phyloP scores from a whole-genome alignment of 2,797 vertebrate genomes.

The Mormyrus hasselquistii region DNA sequence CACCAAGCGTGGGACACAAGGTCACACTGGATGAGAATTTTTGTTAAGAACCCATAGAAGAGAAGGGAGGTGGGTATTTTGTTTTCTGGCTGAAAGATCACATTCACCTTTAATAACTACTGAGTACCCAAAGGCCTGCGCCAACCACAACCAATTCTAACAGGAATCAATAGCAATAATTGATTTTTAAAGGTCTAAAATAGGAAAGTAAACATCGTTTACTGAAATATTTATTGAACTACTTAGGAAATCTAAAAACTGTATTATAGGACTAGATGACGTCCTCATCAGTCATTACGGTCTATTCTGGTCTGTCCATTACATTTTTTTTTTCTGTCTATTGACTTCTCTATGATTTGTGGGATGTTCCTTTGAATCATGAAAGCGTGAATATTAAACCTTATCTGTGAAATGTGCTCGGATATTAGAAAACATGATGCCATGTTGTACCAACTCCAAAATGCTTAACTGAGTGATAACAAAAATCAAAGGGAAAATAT shows the following conservation, averaged over 20 bases:
- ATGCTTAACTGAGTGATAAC: not conserved
- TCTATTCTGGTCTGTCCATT: not conserved
- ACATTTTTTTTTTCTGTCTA: not conserved
- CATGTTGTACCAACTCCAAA: not conserved
- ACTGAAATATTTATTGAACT: not conserved
- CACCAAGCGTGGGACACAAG: not conserved
- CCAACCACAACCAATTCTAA: not conserved
- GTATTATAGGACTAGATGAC: not conserved
- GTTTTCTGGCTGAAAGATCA: not conserved
- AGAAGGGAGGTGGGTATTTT: not conserved
- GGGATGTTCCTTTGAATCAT: not conserved
- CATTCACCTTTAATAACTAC: not conserved
- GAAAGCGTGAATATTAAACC: not conserved
- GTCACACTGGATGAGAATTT: not conserved
- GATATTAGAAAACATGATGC: not conserved
- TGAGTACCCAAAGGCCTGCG: not conserved
- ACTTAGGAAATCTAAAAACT: not conserved
- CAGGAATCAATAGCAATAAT: not conserved
- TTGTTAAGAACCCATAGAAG: not conserved
- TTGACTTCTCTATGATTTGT: not conserved
- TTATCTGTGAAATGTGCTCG: not conserved
- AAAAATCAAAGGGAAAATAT: not conserved
- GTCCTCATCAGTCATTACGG: not conserved
- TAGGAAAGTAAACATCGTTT: not conserved
- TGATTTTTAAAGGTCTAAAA: not conserved